Base-by-base conservation (phyloP, 2,888 invertebrate genomes). In the Clostera curtula region DNA sequence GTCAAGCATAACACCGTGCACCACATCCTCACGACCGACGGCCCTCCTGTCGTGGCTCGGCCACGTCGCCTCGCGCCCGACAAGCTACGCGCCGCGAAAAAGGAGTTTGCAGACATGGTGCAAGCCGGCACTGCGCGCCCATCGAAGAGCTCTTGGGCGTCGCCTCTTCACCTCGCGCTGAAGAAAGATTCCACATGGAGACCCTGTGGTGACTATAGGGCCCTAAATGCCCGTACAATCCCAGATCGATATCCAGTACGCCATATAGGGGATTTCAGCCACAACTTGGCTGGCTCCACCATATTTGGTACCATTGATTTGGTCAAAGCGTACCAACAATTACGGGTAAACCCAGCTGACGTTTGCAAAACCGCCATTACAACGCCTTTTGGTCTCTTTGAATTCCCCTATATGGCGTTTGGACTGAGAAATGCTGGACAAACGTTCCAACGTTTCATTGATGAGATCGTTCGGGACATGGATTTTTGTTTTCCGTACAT, bases 401-500 rank as follows among this genome's bases (percentile, higher is more conserved):
- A 28, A 7, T 28, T 28, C 4, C 57, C 56, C 1, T 24, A 23
- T 3, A 53, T 61, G 57, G 40, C 44, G 0, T 71, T 70, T 13
- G 68, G 70, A 1, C 39, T 73, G 1, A 25, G 61, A 0, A 72
- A 73, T 24, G 67, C 69, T 0, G 64, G 56, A 0, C 64, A 68
- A 26, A 62, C 62, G 0, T 53, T 72, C 12, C 24, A 24, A n/a
- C 2, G 24, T 2, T 24, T 24, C 12, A 24, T 24, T 2, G 24
- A 24, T 11, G 24, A 24, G 17, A 17, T 24, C 3, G 12, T 11
- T 11, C 17, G 9, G 11, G 24, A 17, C 5, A 16, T 24, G 3
- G 11, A 16, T 11, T 24, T 24, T 7, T 16, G 16, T 4, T 24
- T 9, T 6, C 2, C 24, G 6, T 24, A 17, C 12, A 12, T 24